These are phyloP conservation scores for Deroplatys truncata DNA, from an alignment of 2,888 invertebrate species.

Conservation along the genomic window DNA sequence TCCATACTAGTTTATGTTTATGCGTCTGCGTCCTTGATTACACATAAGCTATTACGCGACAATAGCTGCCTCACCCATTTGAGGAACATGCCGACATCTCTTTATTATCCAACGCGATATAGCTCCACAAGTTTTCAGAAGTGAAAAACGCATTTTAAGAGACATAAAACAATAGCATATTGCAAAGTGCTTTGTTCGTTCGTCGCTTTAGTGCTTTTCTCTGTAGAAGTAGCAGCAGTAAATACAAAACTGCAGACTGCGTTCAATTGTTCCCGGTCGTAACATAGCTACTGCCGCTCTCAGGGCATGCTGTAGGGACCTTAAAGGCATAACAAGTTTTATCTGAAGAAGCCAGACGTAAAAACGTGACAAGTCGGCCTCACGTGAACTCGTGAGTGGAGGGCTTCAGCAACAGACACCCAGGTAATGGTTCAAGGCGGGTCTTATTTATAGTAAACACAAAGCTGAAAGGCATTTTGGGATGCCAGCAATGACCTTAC, in stretches of 20 bases:
- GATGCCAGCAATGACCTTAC: neutral
- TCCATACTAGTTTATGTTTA: too few relatives aligned
- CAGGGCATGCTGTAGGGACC: neutral
- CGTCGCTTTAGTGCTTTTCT: too few relatives aligned
- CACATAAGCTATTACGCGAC: too few relatives aligned
- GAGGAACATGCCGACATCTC: too few relatives aligned
- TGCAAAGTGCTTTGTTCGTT: too few relatives aligned
- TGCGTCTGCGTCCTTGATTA: too few relatives aligned
- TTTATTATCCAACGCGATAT: too few relatives aligned
- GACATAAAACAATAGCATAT: too few relatives aligned
- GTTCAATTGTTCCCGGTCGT: neutral
- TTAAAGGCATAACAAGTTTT: neutral
- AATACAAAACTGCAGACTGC: neutral
- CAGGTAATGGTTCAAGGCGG: neutral
- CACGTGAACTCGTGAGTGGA: neutral
- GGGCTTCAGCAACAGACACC: neutral
- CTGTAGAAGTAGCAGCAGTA: too few relatives aligned
- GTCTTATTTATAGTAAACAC: neutral
- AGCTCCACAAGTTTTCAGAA: too few relatives aligned
- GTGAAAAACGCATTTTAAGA: too few relatives aligned
- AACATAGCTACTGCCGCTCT: neutral
- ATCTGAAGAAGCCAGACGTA: neutral
- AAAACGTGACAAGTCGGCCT: neutral
- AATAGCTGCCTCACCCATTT: too few relatives aligned
- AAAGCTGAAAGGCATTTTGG: neutral